A percentile compares a stretch with the other conserved stretches of the same genome.
Conservation (phyloP, 2,113 vertebrate genomes). For the Dicentrarchus labrax region DNA sequence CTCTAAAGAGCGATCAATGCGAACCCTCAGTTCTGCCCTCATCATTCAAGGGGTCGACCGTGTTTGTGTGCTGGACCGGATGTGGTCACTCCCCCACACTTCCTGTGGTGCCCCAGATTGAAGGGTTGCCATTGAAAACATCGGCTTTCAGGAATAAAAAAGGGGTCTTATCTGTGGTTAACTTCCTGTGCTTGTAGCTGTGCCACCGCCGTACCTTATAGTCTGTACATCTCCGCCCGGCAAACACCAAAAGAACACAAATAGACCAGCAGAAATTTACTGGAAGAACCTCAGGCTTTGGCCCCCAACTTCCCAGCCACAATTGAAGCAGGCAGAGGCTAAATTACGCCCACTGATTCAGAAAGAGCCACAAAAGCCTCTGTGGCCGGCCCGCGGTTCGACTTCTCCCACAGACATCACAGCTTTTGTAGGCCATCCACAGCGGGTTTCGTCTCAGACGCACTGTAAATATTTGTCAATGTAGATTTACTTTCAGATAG, state of each 20-base stretch:
- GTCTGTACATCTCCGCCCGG: neutral
- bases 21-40: neutral
- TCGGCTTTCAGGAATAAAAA: neutral
- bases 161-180: conserved; percentile 5
- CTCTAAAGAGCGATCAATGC: conserved; percentile 13
- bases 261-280: conserved; percentile 55
- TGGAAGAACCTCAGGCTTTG: conserved; percentile 53
- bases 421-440: conserved; percentile 1
- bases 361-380: conserved; percentile 17
- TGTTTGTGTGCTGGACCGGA: conserved; percentile 63
- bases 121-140: conserved; percentile 41
- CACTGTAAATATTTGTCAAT: conserved; percentile 6
- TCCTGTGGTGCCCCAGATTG: conserved; percentile 58
- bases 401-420: conserved; percentile 56
- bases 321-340: conserved; percentile 1
- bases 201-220: neutral
- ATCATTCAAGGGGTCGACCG: neutral
- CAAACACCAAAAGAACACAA: conserved; percentile 47
- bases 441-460: conserved; percentile 10
- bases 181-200: conserved; percentile 8
- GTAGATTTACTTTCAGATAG: neutral
- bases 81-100: conserved; percentile 60
- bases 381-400: conserved; percentile 22
- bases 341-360: conserved; percentile 25
- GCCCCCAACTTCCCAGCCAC: conserved; percentile 32